A percentile compares a stretch with the other conserved stretches of the same genome.
Conservation (phyloP, 2,797 vertebrate species). For the Chiroxiphia lanceolata region DNA sequence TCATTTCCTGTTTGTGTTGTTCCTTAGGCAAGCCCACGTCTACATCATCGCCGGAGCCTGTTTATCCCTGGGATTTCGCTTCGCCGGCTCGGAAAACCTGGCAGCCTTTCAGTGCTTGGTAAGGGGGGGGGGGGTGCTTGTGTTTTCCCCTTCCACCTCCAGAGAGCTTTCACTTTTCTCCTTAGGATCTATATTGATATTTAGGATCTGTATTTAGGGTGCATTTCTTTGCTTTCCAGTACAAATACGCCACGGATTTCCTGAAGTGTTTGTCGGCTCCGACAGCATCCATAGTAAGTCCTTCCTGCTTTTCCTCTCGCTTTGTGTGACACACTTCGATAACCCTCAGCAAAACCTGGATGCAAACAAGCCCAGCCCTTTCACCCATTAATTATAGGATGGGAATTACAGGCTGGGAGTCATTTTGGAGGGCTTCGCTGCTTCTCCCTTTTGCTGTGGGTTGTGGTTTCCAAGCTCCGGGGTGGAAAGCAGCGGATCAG, state of each 20-base stretch:
- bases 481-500: background rate
- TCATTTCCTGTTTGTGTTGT: slow-evolving; percentile 36
- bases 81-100: slow-evolving; percentile 94
- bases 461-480: background rate
- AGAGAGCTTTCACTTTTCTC: background rate
- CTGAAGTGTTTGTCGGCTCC: slow-evolving; percentile 91
- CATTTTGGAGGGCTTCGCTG: background rate
- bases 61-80: slow-evolving; percentile 93
- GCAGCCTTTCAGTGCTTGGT: slow-evolving; percentile 97
- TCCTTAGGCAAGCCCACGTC: slow-evolving; percentile 91
- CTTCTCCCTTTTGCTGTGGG: background rate
- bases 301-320: background rate
- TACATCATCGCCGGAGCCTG: slow-evolving; percentile 97
- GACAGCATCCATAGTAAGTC: slow-evolving; percentile 91
- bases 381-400: background rate
- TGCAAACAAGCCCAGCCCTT: background rate
- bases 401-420: background rate
- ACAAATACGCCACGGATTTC: slow-evolving; percentile 92
- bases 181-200: background rate
- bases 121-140: background rate
- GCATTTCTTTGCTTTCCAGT: slow-evolving; percentile 65
- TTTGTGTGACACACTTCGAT: background rate
- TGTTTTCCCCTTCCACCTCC: background rate
- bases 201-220: background rate
- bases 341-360: background rate